These are phyloP conservation scores for Coleophora flavipennella DNA, from an alignment of 2,888 invertebrate genomes.

Conservation along the genomic window DNA sequence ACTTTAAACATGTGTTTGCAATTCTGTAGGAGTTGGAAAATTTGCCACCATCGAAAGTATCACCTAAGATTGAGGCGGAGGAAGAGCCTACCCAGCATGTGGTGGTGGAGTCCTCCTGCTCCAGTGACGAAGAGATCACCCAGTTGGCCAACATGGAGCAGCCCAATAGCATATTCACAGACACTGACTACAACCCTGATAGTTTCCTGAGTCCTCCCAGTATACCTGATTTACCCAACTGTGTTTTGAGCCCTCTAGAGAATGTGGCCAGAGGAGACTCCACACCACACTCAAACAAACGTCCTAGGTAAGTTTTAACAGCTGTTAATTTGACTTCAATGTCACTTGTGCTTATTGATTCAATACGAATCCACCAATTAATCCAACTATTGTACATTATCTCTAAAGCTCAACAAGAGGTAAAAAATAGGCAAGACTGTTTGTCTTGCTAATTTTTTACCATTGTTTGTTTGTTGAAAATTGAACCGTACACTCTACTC, in stretches of 20 bases:
- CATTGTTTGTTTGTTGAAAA: too few species aligned
- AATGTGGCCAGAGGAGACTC: constrained; percentile 65
- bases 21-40: constrained; percentile 53
- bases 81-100: constrained; percentile 54
- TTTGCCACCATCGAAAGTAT: constrained; percentile 55
- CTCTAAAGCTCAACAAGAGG: too few species aligned
- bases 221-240: constrained; percentile 53
- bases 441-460: too few species aligned
- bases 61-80: constrained; percentile 31
- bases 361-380: too few species aligned
- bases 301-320: constrained; percentile 41
- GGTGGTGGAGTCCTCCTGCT: constrained; percentile 58
- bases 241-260: constrained; percentile 61
- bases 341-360: too few species aligned
- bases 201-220: constrained; percentile 64
- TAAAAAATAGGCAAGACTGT: too few species aligned
- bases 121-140: constrained; percentile 55
- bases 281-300: constrained; percentile 65
- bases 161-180: constrained; percentile 52
- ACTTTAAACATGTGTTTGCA: background rate
- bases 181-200: constrained; percentile 59
- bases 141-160: constrained; percentile 44
- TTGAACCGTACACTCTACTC: too few species aligned
- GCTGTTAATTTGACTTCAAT: too few species aligned
- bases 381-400: too few species aligned